phyloP scores from a whole-genome alignment of 1,140 invertebrate species.

The Archivesica marissinica region DNA sequence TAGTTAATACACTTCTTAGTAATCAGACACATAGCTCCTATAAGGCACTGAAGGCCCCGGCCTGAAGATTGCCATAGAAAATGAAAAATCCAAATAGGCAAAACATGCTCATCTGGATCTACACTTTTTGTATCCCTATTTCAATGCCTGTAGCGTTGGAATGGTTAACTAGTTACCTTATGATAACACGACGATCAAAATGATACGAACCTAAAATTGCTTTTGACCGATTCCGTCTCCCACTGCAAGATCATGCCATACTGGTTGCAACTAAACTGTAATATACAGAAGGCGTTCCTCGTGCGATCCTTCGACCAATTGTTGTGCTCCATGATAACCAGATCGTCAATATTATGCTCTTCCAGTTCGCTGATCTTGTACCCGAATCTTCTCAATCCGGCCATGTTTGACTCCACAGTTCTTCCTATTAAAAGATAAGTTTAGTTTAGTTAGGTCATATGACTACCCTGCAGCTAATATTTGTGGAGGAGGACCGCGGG shows the following conservation, averaged over 20 bases:
- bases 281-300: constrained; percentile 75
- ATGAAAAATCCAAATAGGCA: no score
- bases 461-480: no score
- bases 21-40: no score
- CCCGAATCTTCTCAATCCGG: constrained; percentile 62
- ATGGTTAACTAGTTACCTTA: no score
- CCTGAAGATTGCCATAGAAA: no score
- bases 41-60: no score
- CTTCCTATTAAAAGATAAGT: background rate
- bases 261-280: constrained; percentile 71
- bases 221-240: constrained; percentile 67
- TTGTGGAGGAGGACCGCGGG: no score
- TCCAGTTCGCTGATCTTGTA: constrained; percentile 49
- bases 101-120: no score
- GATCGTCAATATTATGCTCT: constrained; percentile 58
- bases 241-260: constrained; percentile 76
- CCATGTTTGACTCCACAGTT: constrained; percentile 25
- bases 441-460: background rate
- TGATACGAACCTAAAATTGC: constrained; percentile 74
- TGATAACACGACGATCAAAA: no score
- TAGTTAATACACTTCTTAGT: no score
- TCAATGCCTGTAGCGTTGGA: no score
- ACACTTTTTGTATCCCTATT: no score
- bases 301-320: constrained; percentile 74
- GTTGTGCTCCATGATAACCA: constrained; percentile 73